Evolutionary conservation across 2,888 invertebrate genomes (phyloP).

Genomic region (Drosophila nr. perissopoda): DNA sequence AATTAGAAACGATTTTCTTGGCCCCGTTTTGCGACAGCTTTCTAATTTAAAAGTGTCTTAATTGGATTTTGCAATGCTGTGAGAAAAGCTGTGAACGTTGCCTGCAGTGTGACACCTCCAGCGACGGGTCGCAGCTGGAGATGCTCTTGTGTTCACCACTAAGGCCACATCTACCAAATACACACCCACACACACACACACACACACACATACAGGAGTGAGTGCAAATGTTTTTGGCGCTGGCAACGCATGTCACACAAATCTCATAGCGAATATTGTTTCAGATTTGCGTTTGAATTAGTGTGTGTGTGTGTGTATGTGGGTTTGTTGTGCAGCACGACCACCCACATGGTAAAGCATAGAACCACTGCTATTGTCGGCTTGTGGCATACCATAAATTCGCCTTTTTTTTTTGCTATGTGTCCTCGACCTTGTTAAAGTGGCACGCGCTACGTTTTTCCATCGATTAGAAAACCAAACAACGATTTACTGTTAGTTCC

Average conservation of each 20-base stretch:
- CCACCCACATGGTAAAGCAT: conserved; percentile 10
- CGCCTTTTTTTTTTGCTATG: conserved; percentile 30
- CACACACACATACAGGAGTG: conserved; percentile 2
- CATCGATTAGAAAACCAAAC: conserved; percentile 72
- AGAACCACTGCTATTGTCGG: conserved; percentile 26
- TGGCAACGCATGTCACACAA: conserved; percentile 57
- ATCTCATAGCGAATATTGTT: conserved; percentile 65
- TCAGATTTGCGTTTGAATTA: conserved; percentile 60
- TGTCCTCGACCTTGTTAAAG: conserved; percentile 73
- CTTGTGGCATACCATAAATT: conserved; percentile 67
- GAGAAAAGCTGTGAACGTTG: conserved; percentile 19
- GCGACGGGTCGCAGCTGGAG: conserved; percentile 42
- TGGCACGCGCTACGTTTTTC: conserved; percentile 53
- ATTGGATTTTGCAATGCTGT: conserved; percentile 34
- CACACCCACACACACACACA: background rate
- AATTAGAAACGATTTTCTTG: background rate
- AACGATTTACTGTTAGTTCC: conserved; percentile 45
- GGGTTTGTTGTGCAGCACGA: conserved; percentile 19
- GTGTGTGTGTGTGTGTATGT: conserved; percentile 15
- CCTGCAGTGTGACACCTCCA: conserved; percentile 32
- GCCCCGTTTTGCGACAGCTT: conserved; percentile 15
- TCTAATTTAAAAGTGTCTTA: conserved; percentile 24
- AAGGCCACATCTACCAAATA: conserved; percentile 3
- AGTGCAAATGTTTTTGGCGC: conserved; percentile 43
- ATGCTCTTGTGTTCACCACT: conserved; percentile 35